These are phyloP conservation scores for Eretmochelys imbricata DNA, from an alignment of 2,113 vertebrate species.

Conservation along the genomic window DNA sequence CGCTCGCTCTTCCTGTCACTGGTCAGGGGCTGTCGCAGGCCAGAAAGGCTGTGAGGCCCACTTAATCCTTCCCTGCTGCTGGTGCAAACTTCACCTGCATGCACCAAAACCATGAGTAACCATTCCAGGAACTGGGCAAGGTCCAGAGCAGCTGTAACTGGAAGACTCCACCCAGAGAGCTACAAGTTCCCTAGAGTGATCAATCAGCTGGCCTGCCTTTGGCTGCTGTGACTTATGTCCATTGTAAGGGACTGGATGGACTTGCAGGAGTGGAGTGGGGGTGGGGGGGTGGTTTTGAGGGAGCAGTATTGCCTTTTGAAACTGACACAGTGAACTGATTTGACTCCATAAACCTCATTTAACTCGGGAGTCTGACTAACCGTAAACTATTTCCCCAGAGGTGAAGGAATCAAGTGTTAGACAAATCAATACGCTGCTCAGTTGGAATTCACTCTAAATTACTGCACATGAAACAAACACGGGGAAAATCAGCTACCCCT, in stretches of 20 bases:
- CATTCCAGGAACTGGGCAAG: slow-evolving; percentile 18
- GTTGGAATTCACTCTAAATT: neutral
- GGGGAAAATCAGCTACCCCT: neutral
- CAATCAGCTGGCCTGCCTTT: fast-evolving
- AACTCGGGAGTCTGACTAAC: fast-evolving
- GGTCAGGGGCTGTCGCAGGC: neutral
- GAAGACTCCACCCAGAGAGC: neutral
- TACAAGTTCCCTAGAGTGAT: too few relatives aligned
- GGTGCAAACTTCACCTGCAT: neutral
- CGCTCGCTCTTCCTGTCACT: neutral
- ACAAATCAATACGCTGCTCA: neutral
- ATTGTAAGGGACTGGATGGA: too few relatives aligned
- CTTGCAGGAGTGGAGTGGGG: too few relatives aligned
- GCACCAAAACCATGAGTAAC: slow-evolving; percentile 33
- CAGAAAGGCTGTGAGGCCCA: slow-evolving; percentile 22
- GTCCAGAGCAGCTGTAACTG: neutral
- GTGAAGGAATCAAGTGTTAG: neutral
- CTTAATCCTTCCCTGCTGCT: slow-evolving; percentile 20
- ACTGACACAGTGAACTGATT: neutral
- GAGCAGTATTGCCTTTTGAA: fast-evolving
- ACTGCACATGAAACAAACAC: neutral
- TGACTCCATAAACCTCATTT: neutral
- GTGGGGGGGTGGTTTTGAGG: neutral
- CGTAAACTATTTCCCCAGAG: neutral
- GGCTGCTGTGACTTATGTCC: fast-evolving